Percentiles rank a stretch among this genome's conserved stretches.
phyloP scores from a whole-genome alignment of 2,113 vertebrate species.

The Anarhynchus alexandrinus region DNA sequence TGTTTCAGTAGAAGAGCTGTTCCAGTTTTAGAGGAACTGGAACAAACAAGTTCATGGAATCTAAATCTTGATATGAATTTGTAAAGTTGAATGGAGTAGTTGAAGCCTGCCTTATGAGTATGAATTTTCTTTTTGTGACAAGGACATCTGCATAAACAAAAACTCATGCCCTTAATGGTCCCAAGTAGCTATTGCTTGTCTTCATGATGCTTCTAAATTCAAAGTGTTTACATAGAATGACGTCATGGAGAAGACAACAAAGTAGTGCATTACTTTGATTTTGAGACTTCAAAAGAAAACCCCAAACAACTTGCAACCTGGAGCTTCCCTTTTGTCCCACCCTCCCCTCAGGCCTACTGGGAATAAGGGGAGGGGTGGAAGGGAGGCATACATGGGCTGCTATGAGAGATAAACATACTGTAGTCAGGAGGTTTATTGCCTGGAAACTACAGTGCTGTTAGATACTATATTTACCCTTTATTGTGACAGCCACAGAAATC shows the following conservation, averaged over 20 bases:
- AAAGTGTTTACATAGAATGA: background rate
- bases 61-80: background rate
- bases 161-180: background rate
- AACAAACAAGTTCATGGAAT: background rate
- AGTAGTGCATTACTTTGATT: background rate
- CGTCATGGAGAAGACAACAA: background rate
- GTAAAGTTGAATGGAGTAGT: background rate
- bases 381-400: background rate
- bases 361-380: background rate
- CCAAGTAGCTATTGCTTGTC: background rate
- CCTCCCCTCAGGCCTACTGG: background rate
- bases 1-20: background rate
- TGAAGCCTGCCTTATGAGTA: background rate
- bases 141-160: background rate
- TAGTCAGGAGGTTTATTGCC: slow-evolving; percentile 28
- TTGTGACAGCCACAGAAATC: slow-evolving; percentile 9
- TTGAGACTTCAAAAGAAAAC: background rate
- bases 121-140: background rate
- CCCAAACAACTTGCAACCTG: background rate
- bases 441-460: background rate
- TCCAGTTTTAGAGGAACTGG: background rate
- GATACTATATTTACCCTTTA: background rate
- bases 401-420: background rate
- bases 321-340: background rate
- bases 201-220: background rate